These are phyloP conservation scores for Daphoenositta chrysoptera DNA, from an alignment of 2,113 vertebrate genomes.

Conservation along the genomic window DNA sequence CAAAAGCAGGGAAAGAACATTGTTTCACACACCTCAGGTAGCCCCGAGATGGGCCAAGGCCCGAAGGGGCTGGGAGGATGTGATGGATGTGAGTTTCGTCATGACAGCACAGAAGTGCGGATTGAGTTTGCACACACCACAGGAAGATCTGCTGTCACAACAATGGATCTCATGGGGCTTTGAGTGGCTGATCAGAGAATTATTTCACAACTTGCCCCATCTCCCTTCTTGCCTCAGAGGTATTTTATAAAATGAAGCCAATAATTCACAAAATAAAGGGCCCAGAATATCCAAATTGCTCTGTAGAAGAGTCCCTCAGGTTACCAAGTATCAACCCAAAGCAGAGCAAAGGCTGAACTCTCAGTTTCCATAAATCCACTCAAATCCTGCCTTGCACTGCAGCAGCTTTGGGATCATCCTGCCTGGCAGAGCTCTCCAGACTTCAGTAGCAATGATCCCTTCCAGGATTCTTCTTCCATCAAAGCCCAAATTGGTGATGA, in stretches of 20 bases:
- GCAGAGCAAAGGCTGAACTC: not conserved
- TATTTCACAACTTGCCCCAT: not conserved
- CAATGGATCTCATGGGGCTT: not conserved
- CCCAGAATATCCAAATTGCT: not conserved
- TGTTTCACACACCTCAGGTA: not conserved
- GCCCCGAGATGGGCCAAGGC: not conserved
- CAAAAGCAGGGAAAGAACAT: not conserved
- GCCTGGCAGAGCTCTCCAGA: not conserved
- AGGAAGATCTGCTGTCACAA: not conserved
- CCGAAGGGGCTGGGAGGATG: not conserved
- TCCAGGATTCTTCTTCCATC: not conserved
- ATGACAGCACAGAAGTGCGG: not conserved
- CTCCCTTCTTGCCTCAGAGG: not conserved
- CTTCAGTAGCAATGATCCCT: not conserved
- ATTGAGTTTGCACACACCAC: not conserved
- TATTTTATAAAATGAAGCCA: not conserved
- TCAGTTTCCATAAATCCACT: not conserved
- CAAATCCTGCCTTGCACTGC: not conserved
- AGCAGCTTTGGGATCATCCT: not conserved
- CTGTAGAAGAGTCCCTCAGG: not conserved
- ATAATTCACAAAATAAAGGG: not conserved
- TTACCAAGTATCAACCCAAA: not conserved
- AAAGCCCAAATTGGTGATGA: not conserved
- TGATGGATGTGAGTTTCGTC: not conserved
- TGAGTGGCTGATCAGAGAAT: not conserved